Evolutionary conservation across 1,140 invertebrate genomes (phyloP), one percentile per base, ranked within the genome.

Genomic region (Latrodectus geometricus): DNA sequence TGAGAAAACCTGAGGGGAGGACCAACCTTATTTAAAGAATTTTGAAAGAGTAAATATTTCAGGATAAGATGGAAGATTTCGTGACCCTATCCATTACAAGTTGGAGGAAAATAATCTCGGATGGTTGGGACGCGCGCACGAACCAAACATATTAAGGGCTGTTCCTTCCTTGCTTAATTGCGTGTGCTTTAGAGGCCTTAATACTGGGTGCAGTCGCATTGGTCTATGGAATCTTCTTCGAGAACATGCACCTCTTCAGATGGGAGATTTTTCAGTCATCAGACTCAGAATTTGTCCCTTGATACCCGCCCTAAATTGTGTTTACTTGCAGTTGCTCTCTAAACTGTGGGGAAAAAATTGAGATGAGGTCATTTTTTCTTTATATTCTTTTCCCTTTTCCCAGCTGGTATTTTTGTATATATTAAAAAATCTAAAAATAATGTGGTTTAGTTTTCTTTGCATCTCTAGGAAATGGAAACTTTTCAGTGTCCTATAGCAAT

Each of bases 11-110:
- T 61, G 35, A 49, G 20, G 48, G 56, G 17, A 61, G 56, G 17
- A 61, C 54, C 11, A 14, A 61, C 54, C 17, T 61, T 15, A 79
- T 79, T 79, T 79, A 79, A 79, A 69, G 77, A 79, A 68, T 79
- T 76, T 79, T 50, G 77, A 79, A 79, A 3, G 61, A 61, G 77
- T 20, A 23, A 12, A 23, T 70, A 48, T 21, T 70, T 23, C 77
- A 68, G 56, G n/a, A 68, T 49, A 79, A 21, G 15, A n/a, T n/a
- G 77, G 61, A 69, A 79, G 69, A 56, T 81, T 83, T 66, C 80
- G 80, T 83, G 80, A 73, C 80, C 20, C 80, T 83, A 83, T 83
- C 80, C 80, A 83, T 83, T 83, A 83, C 80, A 83, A 61, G 80
- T 65, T 65, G 72, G 23, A 61, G 49, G 80, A 74, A 83, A 83